These are phyloP conservation scores for Opisthocomus hoazin DNA, from an alignment of 2,113 vertebrate genomes.

Conservation along the genomic window DNA sequence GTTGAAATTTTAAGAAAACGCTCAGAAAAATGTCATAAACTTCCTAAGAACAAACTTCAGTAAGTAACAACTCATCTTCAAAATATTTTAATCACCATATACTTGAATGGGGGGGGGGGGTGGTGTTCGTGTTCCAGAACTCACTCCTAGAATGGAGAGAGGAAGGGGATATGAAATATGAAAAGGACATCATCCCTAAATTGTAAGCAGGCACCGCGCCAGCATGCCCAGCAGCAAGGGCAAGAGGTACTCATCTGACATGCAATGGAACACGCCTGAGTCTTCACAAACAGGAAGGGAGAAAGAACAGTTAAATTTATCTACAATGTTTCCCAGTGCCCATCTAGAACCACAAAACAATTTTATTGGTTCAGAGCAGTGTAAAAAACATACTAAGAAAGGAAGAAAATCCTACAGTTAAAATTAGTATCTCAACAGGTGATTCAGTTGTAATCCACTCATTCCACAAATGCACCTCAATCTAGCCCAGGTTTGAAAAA, in stretches of 20 bases:
- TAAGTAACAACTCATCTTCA: not conserved
- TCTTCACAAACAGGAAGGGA: not conserved
- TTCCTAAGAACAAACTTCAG: not conserved
- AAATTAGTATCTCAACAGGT: not conserved
- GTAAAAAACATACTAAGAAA: not conserved
- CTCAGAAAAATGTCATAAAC: not conserved
- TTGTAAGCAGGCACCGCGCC: not conserved
- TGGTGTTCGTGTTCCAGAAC: not conserved
- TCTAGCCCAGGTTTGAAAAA: not conserved
- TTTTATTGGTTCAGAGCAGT: not conserved
- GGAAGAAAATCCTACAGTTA: not conserved
- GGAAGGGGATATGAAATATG: not conserved
- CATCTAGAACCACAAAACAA: not conserved
- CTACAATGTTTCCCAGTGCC: not conserved
- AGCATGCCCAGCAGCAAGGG: not conserved
- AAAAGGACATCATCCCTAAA: not conserved
- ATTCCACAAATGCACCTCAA: not conserved
- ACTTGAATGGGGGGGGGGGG: not conserved
- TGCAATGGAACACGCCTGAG: not conserved
- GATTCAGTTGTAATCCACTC: conserved; percentile 8
- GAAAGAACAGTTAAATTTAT: not conserved
- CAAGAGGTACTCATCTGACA: not conserved
- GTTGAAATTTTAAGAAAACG: not conserved
- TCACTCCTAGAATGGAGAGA: not conserved
- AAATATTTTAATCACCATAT: not conserved